Percentiles rank a stretch among this genome's conserved stretches.
Conservation (phyloP, 2,888 invertebrate genomes). For the Trissoscelio sp. region DNA sequence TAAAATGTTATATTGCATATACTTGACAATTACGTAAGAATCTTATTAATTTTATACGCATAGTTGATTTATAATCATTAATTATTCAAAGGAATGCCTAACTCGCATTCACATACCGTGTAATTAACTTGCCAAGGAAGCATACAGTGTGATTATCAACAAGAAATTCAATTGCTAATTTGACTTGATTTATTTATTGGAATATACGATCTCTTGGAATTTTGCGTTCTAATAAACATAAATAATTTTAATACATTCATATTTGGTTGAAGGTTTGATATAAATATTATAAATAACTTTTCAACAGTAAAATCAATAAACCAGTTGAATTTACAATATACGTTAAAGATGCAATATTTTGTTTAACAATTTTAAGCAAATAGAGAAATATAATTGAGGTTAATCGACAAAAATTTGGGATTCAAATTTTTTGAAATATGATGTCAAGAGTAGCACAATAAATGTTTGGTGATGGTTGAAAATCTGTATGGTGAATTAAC, state of each 20-base stretch:
- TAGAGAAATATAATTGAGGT: too few relatives aligned
- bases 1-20: slow-evolving; percentile 64
- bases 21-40: slow-evolving; percentile 64
- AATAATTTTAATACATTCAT: slow-evolving; percentile 25
- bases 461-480: slow-evolving; percentile 51
- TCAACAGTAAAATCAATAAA: too few relatives aligned
- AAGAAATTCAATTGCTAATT: slow-evolving; percentile 65
- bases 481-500: slow-evolving; percentile 52
- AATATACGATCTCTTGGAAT: slow-evolving; percentile 46
- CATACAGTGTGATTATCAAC: slow-evolving; percentile 54
- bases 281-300: slow-evolving; percentile 12
- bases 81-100: slow-evolving; percentile 65
- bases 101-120: slow-evolving; percentile 60
- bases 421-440: slow-evolving; percentile 15
- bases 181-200: slow-evolving; percentile 59
- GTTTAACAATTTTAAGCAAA: too few relatives aligned
- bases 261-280: not conserved
- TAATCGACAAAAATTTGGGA: not conserved
- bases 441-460: slow-evolving; percentile 40
- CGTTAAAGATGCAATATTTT: too few relatives aligned
- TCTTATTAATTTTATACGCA: slow-evolving; percentile 64
- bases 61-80: slow-evolving; percentile 64
- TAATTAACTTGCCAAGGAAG: slow-evolving; percentile 56
- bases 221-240: slow-evolving; percentile 11
- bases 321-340: too few relatives aligned